A percentile compares a stretch with the other conserved stretches of the same genome.
phyloP scores from a whole-genome alignment of 2,797 vertebrate genomes.

The Thaleichthys pacificus region DNA sequence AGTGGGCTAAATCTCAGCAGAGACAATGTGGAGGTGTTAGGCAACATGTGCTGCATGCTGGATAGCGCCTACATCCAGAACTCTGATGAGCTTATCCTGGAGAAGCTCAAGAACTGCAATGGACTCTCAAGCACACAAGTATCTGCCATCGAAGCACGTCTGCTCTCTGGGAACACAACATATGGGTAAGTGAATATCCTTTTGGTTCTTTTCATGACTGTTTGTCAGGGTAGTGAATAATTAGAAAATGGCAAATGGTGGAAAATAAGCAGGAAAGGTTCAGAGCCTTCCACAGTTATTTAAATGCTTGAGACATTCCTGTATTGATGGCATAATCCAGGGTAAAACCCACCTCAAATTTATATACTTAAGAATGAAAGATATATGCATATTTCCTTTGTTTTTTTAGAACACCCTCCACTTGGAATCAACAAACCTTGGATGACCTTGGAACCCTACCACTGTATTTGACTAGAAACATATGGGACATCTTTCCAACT shows the following conservation, averaged over 20 bases:
- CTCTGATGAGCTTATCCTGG: conserved; percentile 64
- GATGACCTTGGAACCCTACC: conserved; percentile 53
- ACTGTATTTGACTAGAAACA: conserved; percentile 52
- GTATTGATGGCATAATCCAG: too few species aligned
- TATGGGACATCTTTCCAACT: conserved; percentile 48
- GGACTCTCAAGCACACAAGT: conserved; percentile 60
- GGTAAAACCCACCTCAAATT: not conserved
- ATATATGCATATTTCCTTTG: not conserved
- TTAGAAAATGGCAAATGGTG: not conserved
- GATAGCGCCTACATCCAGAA: conserved; percentile 55
- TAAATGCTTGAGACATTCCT: not conserved
- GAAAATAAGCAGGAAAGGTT: not conserved
- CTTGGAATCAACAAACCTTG: conserved; percentile 61
- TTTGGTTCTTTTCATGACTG: not conserved
- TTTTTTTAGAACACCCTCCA: conserved; percentile 44
- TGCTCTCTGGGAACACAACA: conserved; percentile 58
- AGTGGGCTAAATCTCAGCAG: conserved; percentile 44
- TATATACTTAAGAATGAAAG: not conserved
- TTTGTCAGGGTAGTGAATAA: too few species aligned
- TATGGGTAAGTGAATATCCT: conserved; percentile 57
- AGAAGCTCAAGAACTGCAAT: conserved; percentile 67
- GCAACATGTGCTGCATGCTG: conserved; percentile 67
- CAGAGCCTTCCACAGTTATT: not conserved
- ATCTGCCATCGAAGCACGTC: conserved; percentile 49
- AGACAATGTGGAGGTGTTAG: conserved; percentile 58